A percentile compares a stretch with the other conserved stretches of the same genome.
Conservation (phyloP, 1,140 invertebrate genomes). For the Aradophagus sp. region DNA sequence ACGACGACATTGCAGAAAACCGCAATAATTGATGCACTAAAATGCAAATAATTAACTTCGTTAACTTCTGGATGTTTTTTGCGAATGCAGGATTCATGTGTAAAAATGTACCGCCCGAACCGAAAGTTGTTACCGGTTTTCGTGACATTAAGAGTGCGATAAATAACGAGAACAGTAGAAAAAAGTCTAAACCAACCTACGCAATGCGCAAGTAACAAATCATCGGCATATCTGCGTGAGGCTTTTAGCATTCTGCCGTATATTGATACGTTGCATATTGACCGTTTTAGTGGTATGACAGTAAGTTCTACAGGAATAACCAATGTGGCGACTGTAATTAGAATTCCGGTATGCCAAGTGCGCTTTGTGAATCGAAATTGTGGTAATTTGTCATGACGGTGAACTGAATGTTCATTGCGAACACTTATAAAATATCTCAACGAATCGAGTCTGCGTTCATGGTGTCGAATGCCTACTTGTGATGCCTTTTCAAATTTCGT, state of each 20-base stretch:
- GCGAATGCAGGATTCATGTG: no score
- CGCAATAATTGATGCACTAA: no score
- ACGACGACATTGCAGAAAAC: no score
- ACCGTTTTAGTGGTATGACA: slow-evolving; percentile 53
- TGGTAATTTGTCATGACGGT: slow-evolving; percentile 58
- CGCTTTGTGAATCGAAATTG: slow-evolving; percentile 62
- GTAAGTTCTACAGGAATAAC: slow-evolving; percentile 53
- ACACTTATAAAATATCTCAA: slow-evolving; percentile 46
- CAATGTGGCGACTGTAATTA: slow-evolving; percentile 60
- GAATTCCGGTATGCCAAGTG: slow-evolving; percentile 62
- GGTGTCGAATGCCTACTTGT: slow-evolving; percentile 27
- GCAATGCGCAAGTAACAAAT: slow-evolving; percentile 26
- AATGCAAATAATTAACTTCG: no score
- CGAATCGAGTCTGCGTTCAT: slow-evolving; percentile 36
- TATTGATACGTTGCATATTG: slow-evolving; percentile 52
- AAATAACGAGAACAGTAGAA: no score
- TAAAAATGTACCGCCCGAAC: no score
- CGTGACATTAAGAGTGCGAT: no score
- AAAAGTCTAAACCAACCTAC: slow-evolving; percentile 22
- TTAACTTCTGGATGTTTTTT: no score
- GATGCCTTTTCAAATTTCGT: no score
- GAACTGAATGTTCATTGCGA: slow-evolving; percentile 47
- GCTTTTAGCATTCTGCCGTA: slow-evolving; percentile 35
- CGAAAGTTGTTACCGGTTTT: no score
- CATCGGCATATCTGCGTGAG: slow-evolving; percentile 20